Evolutionary conservation across 2,113 vertebrate genomes (phyloP).

Genomic region (Pogonocichla stellata): DNA sequence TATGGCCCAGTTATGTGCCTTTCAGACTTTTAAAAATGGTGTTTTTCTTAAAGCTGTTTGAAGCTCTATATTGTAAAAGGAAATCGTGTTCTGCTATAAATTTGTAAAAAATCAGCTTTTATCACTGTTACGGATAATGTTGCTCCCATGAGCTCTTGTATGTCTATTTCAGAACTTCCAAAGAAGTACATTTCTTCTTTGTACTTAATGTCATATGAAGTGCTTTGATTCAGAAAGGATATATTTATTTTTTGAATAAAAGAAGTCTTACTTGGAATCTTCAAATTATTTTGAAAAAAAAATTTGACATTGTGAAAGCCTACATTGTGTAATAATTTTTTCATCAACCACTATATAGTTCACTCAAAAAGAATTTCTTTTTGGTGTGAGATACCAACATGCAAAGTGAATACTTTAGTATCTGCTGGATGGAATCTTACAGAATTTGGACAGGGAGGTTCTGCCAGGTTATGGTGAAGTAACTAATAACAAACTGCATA

Average conservation of each 20-base stretch:
- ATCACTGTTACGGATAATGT: conserved; percentile 19
- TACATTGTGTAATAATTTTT: not conserved
- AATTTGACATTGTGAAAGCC: not conserved
- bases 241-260: conserved; percentile 89
- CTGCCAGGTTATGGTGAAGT: not conserved
- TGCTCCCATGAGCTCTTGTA: conserved; percentile 56
- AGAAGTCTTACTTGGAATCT: conserved; percentile 64
- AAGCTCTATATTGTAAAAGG: conserved; percentile 44
- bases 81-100: conserved; percentile 37
- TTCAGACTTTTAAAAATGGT: conserved; percentile 72
- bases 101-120: conserved; percentile 60
- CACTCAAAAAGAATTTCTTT: not conserved
- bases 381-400: not conserved
- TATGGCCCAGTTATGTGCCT: conserved; percentile 80
- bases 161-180: conserved; percentile 58
- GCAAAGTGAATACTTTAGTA: not conserved
- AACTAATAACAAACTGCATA: not conserved
- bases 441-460: not conserved
- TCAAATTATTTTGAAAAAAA: conserved; percentile 46
- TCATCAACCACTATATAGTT: not conserved
- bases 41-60: conserved; percentile 39
- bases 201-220: conserved; percentile 74
- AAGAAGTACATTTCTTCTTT: conserved; percentile 72
- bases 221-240: conserved; percentile 75
- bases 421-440: not conserved